These are phyloP conservation scores for Micromesistius poutassou DNA, from an alignment of 2,797 vertebrate species.

Conservation along the genomic window DNA sequence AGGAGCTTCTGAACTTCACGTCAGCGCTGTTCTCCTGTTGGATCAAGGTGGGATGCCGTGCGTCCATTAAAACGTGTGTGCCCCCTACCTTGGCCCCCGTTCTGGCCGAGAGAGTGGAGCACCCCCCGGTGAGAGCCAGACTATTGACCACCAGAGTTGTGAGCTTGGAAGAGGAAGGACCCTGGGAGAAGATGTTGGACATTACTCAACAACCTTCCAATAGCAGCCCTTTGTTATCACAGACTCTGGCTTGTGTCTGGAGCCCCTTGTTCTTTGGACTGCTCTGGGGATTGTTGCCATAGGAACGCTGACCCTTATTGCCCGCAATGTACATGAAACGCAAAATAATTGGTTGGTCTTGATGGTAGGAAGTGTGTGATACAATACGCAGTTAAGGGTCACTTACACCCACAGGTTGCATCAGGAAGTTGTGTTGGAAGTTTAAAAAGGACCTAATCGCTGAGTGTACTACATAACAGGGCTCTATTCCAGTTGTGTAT, in stretches of 20 bases:
- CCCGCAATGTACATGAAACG: conserved; percentile 63
- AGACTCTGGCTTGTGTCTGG: conserved; percentile 39
- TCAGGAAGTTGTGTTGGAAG: conserved; percentile 45
- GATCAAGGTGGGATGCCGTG: conserved; percentile 57
- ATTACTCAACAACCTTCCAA: conserved; percentile 13
- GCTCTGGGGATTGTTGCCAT: conserved; percentile 58
- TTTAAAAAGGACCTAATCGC: too few species aligned
- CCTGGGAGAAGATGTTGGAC: conserved; percentile 26
- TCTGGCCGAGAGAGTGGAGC: conserved; percentile 40
- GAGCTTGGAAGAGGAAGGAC: conserved; percentile 24
- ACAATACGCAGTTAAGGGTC: conserved; percentile 55
- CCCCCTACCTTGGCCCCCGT: conserved; percentile 56
- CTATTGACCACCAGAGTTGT: conserved; percentile 57
- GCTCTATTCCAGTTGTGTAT: conserved; percentile 43
- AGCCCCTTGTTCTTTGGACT: conserved; percentile 61
- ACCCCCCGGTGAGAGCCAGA: conserved; percentile 46
- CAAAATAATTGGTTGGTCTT: conserved; percentile 62
- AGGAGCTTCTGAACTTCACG: conserved; percentile 69
- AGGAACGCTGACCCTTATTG: conserved; percentile 33
- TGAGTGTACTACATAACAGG: conserved; percentile 29
- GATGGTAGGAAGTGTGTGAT: conserved; percentile 49
- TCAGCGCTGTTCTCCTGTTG: conserved; percentile 64
- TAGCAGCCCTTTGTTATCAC: conserved; percentile 22
- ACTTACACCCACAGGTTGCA: conserved; percentile 53
- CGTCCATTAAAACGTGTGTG: conserved; percentile 47